A percentile compares a stretch with the other conserved stretches of the same genome.
Evolutionary conservation across 2,888 invertebrate genomes (phyloP).

Genomic region (Macrosiphum euphorbiae): DNA sequence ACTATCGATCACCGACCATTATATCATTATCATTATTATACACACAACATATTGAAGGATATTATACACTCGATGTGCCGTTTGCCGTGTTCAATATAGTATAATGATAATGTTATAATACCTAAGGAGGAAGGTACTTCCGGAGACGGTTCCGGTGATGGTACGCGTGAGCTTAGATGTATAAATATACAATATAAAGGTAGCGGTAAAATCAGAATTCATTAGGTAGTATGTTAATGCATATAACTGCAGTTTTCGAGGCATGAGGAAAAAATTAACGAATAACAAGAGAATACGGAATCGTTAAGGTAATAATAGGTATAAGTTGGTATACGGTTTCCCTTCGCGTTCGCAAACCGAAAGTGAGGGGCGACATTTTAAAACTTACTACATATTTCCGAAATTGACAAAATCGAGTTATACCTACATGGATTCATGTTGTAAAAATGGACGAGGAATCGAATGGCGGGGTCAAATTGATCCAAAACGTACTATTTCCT

Average conservation of each 20-base stretch:
- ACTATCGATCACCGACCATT: background rate
- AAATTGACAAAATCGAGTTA: no score
- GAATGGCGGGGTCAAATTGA: no score
- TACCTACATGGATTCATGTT: no score
- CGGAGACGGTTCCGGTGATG: constrained; percentile 38
- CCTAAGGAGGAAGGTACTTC: constrained; percentile 6
- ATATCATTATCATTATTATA: background rate
- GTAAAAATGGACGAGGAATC: no score
- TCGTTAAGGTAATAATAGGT: background rate
- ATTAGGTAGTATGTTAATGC: constrained; percentile 5
- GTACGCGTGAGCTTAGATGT: background rate
- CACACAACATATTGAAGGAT: background rate
- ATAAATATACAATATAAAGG: background rate
- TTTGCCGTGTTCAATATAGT: background rate
- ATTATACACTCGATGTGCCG: background rate
- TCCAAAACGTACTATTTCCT: no score
- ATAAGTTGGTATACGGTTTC: no score
- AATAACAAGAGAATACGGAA: background rate
- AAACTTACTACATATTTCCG: no score
- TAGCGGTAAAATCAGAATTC: constrained; percentile 45
- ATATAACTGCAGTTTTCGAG: background rate
- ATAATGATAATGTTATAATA: background rate
- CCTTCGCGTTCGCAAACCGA: no score
- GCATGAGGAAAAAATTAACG: background rate
- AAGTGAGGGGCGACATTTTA: no score